Base-by-base conservation (phyloP, 2,888 invertebrate genomes). In the Chesias legatella region DNA sequence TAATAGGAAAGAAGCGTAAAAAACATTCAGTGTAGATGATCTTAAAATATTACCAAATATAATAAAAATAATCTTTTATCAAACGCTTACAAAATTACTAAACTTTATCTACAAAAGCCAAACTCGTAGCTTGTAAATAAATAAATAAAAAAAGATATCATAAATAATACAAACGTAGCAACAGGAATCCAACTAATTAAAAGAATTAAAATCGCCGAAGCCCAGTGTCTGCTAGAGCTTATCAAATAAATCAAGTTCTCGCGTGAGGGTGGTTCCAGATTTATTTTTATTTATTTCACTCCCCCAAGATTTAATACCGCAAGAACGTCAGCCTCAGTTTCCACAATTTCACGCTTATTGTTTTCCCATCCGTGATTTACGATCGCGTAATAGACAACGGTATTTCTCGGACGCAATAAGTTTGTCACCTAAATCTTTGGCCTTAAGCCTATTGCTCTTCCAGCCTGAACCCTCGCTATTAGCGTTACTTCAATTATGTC, bases 321-420 rank as follows among this genome's bases (percentile, higher is more conserved):
- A 73, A 84, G 78, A n/a, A 82, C 78, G 79, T 78, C 82, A 76
- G 60, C 71, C 79, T 60, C 83, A 83, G 84, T 86, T 88, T 88
- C 86, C 88, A 88, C 88, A 86, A 88, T 88, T 88, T 88, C 88
- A 86, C 88, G 88, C 88, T 85, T 86, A 88, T 88, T 88, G 88
- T 88, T 88, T 88, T 86, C 86, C 86, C 86, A 86, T 88, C 88
- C 83, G 71, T 84, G 88, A 88, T 88, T 88, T 88, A 88, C 78
- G 79, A 66, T 58, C 73, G 58, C 64, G 79, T 86, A 88, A 86
- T 88, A 81, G 84, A 80, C 75, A 73, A 76, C 82, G 73, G 76
- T 84, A 83, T 84, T 81, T 81, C 81, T 81, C 72, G 79, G 75
- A 61, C 77, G 84, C 82, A 88, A 88, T 88, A 88, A 83, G 65